Conservation (phyloP, 2,113 vertebrate species). For the Takifugu flavidus region DNA sequence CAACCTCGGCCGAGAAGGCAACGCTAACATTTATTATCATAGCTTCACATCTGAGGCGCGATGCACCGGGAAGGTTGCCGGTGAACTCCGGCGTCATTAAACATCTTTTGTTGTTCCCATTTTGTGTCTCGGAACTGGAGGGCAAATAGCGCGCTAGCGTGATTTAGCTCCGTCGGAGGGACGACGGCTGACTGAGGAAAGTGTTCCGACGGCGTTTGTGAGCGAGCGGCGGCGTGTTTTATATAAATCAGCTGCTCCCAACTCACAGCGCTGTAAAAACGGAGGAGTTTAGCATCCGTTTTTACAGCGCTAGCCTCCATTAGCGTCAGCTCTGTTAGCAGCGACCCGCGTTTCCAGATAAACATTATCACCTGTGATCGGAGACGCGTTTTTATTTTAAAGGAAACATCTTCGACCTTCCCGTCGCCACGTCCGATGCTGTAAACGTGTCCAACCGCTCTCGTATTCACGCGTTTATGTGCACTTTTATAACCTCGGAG, state of each 20-base stretch:
- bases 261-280: neutral
- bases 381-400: conserved; percentile 14
- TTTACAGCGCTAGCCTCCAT: conserved; percentile 5
- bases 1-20: too few species aligned
- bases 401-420: conserved; percentile 3
- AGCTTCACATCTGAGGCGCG: too few species aligned
- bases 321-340: neutral
- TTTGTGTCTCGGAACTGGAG: conserved; percentile 56
- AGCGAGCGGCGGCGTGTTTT: conserved; percentile 49
- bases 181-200: conserved; percentile 25
- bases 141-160: conserved; percentile 60
- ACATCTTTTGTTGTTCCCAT: conserved; percentile 60
- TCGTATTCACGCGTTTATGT: conserved; percentile 14
- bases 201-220: conserved; percentile 49
- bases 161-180: conserved; percentile 37
- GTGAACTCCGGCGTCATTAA: conserved; percentile 68
- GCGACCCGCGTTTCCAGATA: conserved; percentile 12
- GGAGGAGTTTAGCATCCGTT: neutral
- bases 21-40: too few species aligned
- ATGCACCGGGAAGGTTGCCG: conserved; percentile 52
- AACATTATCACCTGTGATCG: conserved; percentile 13
- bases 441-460: neutral
- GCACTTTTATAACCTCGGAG: neutral
- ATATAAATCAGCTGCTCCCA: neutral
- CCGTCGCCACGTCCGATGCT: neutral